Conservation (phyloP, 1,140 invertebrate species). For the Oncopodura yosiiana region DNA sequence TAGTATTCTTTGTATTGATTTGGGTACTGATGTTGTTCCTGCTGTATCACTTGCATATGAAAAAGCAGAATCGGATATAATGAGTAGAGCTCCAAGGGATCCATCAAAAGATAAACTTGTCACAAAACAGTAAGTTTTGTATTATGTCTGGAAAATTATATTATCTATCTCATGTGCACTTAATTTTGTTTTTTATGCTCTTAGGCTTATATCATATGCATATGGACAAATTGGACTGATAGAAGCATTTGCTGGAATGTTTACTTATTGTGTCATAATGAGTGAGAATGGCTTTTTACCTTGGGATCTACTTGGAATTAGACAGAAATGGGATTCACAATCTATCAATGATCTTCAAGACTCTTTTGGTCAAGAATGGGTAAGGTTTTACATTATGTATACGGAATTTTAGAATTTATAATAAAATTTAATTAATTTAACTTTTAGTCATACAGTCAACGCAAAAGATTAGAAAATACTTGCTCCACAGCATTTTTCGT, state of each 20-base stretch:
- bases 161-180: too few species aligned
- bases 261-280: constrained; percentile 48
- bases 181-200: not conserved
- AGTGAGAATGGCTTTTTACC: constrained; percentile 50
- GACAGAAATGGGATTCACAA: constrained; percentile 46
- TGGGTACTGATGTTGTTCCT: constrained; percentile 53
- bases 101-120: constrained; percentile 93
- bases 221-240: constrained; percentile 45
- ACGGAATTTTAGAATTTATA: not conserved
- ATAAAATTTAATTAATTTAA: not conserved
- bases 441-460: constrained; percentile 48
- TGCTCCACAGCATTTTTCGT: constrained; percentile 59
- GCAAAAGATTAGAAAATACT: constrained; percentile 54
- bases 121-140: constrained; percentile 45
- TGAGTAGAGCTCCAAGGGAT: constrained; percentile 95
- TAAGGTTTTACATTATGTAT: constrained; percentile 28
- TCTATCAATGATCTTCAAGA: constrained; percentile 46
- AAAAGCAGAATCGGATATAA: constrained; percentile 94
- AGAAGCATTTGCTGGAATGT: constrained; percentile 43
- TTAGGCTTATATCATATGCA: constrained; percentile 15
- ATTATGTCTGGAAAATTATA: not conserved
- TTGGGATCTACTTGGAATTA: constrained; percentile 41
- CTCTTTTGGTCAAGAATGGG: constrained; percentile 51
- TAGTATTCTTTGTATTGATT: constrained; percentile 43
- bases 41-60: constrained; percentile 98